phyloP scores from a whole-genome alignment of 2,113 vertebrate genomes.

The Sialia sialis region DNA sequence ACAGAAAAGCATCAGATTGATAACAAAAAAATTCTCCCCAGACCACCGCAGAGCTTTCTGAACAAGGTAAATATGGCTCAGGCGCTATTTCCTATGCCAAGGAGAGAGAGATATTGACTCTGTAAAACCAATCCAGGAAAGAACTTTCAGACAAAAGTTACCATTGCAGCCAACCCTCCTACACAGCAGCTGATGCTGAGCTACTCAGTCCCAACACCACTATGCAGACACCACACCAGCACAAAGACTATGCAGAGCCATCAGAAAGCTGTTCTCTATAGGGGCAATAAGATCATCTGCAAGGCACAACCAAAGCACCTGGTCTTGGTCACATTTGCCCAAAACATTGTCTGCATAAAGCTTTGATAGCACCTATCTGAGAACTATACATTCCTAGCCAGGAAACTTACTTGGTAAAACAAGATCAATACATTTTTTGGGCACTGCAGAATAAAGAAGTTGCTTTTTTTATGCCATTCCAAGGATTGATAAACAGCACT shows the following conservation, averaged over 20 bases:
- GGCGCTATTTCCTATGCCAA: not conserved
- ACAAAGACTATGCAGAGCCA: not conserved
- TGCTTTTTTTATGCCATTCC: not conserved
- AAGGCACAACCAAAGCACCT: not conserved
- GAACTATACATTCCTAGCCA: not conserved
- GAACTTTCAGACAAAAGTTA: not conserved
- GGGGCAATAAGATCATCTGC: not conserved
- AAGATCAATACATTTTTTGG: not conserved
- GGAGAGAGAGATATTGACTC: not conserved
- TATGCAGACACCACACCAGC: not conserved
- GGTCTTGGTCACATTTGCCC: not conserved
- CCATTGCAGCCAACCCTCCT: not conserved
- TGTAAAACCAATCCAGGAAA: not conserved
- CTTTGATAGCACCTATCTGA: not conserved
- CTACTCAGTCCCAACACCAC: not conserved
- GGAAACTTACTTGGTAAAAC: not conserved
- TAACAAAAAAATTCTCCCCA: not conserved
- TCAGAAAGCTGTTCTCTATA: not conserved
- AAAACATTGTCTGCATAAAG: not conserved
- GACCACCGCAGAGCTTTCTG: not conserved
- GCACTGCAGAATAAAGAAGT: not conserved
- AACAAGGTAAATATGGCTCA: not conserved
- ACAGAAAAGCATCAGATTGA: not conserved
- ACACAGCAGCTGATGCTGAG: accelerated
- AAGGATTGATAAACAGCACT: not conserved